A percentile compares a stretch with the other conserved stretches of the same genome.
Conservation (phyloP, 2,797 vertebrate species). For the Enteromius afrohamiltoni region DNA sequence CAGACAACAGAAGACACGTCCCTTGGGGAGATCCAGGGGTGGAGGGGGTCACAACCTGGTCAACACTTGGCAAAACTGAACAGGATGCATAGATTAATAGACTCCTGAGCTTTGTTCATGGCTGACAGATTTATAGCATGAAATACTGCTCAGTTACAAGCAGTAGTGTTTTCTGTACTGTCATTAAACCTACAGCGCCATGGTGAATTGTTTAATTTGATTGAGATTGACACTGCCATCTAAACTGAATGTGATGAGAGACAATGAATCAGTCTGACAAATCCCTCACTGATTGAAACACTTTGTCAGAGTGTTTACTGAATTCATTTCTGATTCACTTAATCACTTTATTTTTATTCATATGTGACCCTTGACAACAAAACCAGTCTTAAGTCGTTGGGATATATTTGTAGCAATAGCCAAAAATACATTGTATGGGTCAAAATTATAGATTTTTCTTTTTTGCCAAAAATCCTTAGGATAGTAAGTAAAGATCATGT, state of each 20-base stretch:
- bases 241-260: neutral
- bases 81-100: slow-evolving; percentile 55
- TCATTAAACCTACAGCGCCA: neutral
- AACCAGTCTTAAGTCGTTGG: too few relatives aligned
- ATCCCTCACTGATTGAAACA: neutral
- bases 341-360: slow-evolving; percentile 6
- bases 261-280: neutral
- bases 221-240: neutral
- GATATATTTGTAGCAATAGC: too few relatives aligned
- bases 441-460: too few relatives aligned
- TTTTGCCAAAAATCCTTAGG: too few relatives aligned
- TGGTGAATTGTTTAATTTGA: neutral
- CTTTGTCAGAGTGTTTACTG: neutral
- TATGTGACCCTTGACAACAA: too few relatives aligned
- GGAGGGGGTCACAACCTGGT: slow-evolving; percentile 52
- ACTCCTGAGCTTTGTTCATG: slow-evolving; percentile 28
- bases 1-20: slow-evolving; percentile 48
- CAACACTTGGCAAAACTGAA: slow-evolving; percentile 26
- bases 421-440: too few relatives aligned
- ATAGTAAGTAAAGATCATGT: too few relatives aligned
- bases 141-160: slow-evolving; percentile 7
- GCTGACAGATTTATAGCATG: slow-evolving; percentile 29
- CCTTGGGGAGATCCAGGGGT: slow-evolving; percentile 21
- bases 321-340: neutral
- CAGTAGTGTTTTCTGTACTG: neutral